A percentile compares a stretch with the other conserved stretches of the same genome.
These are phyloP conservation scores for Phacellophora camtschatica DNA, from an alignment of 30 jellyfish, hydroid and myxozoan genomes.

Conservation along the genomic window DNA sequence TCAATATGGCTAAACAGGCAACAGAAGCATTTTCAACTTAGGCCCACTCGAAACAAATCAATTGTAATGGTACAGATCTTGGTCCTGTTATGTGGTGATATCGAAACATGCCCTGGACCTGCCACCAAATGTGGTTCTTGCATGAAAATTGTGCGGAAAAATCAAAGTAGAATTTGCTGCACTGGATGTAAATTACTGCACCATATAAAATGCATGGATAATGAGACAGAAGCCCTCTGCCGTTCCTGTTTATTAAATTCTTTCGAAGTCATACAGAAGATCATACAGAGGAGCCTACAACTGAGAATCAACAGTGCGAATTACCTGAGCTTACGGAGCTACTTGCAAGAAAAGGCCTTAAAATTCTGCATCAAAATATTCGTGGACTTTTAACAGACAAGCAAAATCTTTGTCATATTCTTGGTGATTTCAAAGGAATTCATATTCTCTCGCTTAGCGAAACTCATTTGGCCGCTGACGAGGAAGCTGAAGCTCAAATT, in stretches of 20 bases:
- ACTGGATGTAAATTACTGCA: slow-evolving; percentile 21
- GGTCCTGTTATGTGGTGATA: no score
- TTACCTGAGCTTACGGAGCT: slow-evolving; percentile 43
- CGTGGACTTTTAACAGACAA: slow-evolving; percentile 43
- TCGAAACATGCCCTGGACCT: slow-evolving; percentile 28
- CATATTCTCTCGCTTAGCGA: slow-evolving; percentile 23
- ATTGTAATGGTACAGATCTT: no score
- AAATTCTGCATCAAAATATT: slow-evolving; percentile 55
- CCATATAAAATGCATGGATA: slow-evolving; percentile 38
- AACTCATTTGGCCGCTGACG: slow-evolving; percentile 41
- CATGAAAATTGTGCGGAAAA: slow-evolving; percentile 6
- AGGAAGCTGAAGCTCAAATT: slow-evolving; percentile 44
- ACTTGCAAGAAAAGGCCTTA: slow-evolving; percentile 41
- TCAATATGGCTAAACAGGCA: no score
- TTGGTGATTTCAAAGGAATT: slow-evolving; percentile 40
- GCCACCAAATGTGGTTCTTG: no score
- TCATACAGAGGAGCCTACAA: slow-evolving; percentile 27
- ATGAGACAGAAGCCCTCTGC: slow-evolving; percentile 37
- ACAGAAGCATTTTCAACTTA: no score
- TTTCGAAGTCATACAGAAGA: slow-evolving; percentile 32
- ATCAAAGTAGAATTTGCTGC: slow-evolving; percentile 38
- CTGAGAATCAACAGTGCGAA: slow-evolving; percentile 15
- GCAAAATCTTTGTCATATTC: slow-evolving; percentile 26
- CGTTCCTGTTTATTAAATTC: slow-evolving; percentile 23
- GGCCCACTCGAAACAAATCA: no score